phyloP scores from a whole-genome alignment of 2,113 vertebrate species.

The Tachycineta bicolor region DNA sequence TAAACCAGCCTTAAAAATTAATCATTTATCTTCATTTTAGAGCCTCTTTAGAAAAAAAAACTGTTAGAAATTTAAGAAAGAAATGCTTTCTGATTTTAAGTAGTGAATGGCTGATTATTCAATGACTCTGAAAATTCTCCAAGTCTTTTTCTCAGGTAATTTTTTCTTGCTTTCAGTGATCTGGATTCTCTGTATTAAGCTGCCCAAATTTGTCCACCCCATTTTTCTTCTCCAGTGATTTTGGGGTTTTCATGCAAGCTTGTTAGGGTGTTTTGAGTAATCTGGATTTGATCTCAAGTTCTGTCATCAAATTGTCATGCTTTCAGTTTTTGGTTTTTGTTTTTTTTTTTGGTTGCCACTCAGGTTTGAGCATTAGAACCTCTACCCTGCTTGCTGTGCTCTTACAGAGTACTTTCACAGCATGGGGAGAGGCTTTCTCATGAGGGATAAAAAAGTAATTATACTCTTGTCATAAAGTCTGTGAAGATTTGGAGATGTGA shows the following conservation, averaged over 20 bases:
- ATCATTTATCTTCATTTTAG: background rate
- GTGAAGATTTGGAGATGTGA: background rate
- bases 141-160: background rate
- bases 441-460: background rate
- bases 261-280: background rate
- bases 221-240: background rate
- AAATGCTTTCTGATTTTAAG: background rate
- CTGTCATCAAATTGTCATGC: background rate
- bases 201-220: background rate
- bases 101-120: background rate
- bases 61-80: background rate
- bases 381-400: background rate
- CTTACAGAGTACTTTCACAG: background rate
- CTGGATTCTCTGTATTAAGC: background rate
- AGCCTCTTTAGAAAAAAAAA: background rate
- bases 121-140: background rate
- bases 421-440: background rate
- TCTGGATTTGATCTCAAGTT: conserved; percentile 17
- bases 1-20: background rate
- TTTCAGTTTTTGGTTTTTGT: background rate
- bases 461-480: background rate
- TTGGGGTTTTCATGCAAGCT: background rate
- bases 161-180: background rate
- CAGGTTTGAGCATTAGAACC: background rate
- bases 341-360: background rate